Base-by-base conservation (phyloP, 2,888 invertebrate species). In the Morinoia aosen region DNA sequence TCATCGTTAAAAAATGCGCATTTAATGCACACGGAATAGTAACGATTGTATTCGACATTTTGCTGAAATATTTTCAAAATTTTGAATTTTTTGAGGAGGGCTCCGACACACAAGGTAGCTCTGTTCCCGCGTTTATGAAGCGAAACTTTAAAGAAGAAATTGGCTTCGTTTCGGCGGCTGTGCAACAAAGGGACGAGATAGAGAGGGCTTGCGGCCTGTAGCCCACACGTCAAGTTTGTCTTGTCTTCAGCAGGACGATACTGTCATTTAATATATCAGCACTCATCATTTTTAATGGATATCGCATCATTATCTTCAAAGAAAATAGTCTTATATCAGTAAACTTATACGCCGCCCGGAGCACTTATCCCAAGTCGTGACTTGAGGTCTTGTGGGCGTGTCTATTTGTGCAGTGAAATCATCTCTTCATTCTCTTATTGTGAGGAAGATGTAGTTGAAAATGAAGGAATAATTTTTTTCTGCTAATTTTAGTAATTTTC, bases 131-230 rank as follows among this genome's bases (percentile, higher is more conserved):
- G 90, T 90, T 90, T 48, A n/a, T 64, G 19, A 5, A 64, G 12
- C 25, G 25, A 12, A 25, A 64, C 64, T 12, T 25, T 64, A 19
- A 19, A 48, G 90, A 90, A 39, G 90, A 39, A 48, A 90, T 90
- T 90, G 90, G 90, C 90, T 90, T 90, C 90, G 90, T 90, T 90
- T 90, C 12, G 90, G 11, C 10, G 40, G 90, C 90, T 14, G 40
- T 19, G 19, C 90, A 90, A 90, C 39, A 64, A 64, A 64, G 64
- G 64, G 64, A 7, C 64, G 64, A 19, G 64, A 64, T 5, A 7
- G 64, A 12, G 64, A 19, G 25, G 19, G 64, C 25, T 19, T 64
- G 64, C 64, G 64, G 64, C 25, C 25, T 19, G 64, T 5, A 64
- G 25, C 64, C 25, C 25, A 25, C 64, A 64, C 14, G 25, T 19